Evolutionary conservation across 2,113 vertebrate species (phyloP).

Genomic region (Leptocoma aspasia): DNA sequence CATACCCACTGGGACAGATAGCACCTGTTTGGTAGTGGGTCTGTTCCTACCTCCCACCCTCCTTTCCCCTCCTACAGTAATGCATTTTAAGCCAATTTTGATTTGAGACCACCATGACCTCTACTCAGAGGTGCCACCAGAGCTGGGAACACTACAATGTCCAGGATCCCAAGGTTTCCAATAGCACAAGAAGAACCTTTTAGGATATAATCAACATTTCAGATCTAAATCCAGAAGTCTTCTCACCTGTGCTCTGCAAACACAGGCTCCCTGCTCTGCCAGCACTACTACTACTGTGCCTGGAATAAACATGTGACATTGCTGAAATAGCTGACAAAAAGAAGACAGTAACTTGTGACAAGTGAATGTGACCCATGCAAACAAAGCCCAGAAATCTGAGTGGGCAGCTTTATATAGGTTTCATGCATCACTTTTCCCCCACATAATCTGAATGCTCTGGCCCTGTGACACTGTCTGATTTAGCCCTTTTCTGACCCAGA

Average conservation of each 20-base stretch:
- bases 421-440: not conserved
- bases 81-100: not conserved
- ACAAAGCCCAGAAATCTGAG: not conserved
- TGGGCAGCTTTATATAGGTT: not conserved
- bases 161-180: not conserved
- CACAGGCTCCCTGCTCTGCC: not conserved
- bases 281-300: not conserved
- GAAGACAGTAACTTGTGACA: not conserved
- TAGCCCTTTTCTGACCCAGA: too few species aligned
- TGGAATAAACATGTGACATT: not conserved
- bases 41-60: not conserved
- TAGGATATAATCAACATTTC: not conserved
- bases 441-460: not conserved
- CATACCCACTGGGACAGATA: not conserved
- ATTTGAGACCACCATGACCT: not conserved
- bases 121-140: not conserved
- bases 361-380: not conserved
- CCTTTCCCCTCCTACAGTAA: not conserved
- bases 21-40: not conserved
- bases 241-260: not conserved
- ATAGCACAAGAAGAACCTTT: not conserved
- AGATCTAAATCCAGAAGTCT: not conserved
- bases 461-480: not conserved
- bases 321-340: not conserved
- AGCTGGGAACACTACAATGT: fast-evolving